These are phyloP conservation scores for Sebastes steindachneri DNA, from an alignment of 2,797 vertebrate species.

Conservation along the genomic window DNA sequence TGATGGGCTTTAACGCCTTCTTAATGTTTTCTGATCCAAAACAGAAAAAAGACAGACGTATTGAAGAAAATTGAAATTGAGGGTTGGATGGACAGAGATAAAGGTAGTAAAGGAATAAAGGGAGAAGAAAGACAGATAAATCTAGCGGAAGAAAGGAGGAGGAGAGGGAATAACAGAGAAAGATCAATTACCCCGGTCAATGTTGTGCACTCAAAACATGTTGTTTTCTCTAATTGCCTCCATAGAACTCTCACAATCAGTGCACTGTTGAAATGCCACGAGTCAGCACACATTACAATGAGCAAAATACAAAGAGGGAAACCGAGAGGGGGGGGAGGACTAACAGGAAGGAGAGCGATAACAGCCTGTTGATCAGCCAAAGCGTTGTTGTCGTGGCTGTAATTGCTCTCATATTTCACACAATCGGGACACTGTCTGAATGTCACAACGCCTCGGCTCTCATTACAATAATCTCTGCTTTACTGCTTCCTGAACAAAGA, in stretches of 20 bases:
- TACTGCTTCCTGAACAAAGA: constrained; percentile 16
- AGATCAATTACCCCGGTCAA: constrained; percentile 10
- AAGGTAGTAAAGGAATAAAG: background rate
- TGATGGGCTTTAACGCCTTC: background rate
- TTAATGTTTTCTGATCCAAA: background rate
- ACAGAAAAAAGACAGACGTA: background rate
- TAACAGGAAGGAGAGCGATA: background rate
- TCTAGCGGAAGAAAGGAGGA: background rate
- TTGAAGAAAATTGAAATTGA: background rate
- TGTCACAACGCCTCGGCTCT: constrained; percentile 2
- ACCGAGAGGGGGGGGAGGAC: background rate
- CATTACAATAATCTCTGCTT: constrained; percentile 10
- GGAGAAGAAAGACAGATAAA: background rate
- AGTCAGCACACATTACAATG: constrained; percentile 17
- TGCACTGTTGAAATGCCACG: background rate
- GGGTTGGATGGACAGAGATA: background rate
- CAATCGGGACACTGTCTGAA: constrained; percentile 25
- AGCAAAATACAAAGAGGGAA: background rate
- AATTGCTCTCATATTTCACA: constrained; percentile 41
- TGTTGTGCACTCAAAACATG: background rate
- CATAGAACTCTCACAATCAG: constrained; percentile 23
- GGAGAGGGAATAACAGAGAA: background rate
- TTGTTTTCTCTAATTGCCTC: constrained; percentile 40
- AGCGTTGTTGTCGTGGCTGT: constrained; percentile 12
- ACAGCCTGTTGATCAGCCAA: constrained; percentile 25